phyloP scores from a whole-genome alignment of 2,797 vertebrate species.

The Miichthys miiuy region DNA sequence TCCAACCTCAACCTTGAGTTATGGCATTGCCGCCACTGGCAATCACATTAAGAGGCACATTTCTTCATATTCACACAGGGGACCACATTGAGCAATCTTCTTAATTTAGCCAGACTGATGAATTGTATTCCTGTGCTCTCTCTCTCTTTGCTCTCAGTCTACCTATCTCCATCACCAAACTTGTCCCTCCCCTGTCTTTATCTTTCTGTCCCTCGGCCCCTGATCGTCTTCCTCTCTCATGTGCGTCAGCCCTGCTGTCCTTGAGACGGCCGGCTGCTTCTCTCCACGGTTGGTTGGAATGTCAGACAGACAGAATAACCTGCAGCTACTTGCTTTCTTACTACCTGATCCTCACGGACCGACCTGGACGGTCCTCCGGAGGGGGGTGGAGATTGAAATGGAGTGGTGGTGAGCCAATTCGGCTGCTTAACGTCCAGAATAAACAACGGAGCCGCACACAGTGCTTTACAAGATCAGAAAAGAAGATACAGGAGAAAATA shows the following conservation, averaged over 20 bases:
- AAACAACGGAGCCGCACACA: neutral
- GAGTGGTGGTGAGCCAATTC: neutral
- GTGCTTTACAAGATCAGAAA: neutral
- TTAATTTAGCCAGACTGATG: slow-evolving; percentile 80
- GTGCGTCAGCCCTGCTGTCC: slow-evolving; percentile 38
- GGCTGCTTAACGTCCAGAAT: neutral
- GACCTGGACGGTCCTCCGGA: neutral
- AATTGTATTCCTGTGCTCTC: slow-evolving; percentile 55
- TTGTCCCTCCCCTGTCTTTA: slow-evolving; percentile 9
- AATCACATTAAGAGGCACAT: slow-evolving; percentile 82
- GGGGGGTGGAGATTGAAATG: slow-evolving; percentile 5
- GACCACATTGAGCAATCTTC: slow-evolving; percentile 74
- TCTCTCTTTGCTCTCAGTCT: slow-evolving; percentile 18
- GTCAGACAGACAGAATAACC: slow-evolving; percentile 33
- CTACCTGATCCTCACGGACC: neutral
- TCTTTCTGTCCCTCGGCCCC: slow-evolving; percentile 11
- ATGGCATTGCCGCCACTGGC: slow-evolving; percentile 68
- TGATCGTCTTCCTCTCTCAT: neutral
- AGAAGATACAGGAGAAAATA: neutral
- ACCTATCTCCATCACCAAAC: slow-evolving; percentile 14
- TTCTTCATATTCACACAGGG: slow-evolving; percentile 75
- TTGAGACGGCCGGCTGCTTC: slow-evolving; percentile 41
- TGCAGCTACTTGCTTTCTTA: slow-evolving; percentile 23
- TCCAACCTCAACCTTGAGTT: slow-evolving; percentile 78
- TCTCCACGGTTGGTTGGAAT: slow-evolving; percentile 32